Conservation (phyloP, 1,140 invertebrate genomes). For the Branchinecta lindahli region DNA sequence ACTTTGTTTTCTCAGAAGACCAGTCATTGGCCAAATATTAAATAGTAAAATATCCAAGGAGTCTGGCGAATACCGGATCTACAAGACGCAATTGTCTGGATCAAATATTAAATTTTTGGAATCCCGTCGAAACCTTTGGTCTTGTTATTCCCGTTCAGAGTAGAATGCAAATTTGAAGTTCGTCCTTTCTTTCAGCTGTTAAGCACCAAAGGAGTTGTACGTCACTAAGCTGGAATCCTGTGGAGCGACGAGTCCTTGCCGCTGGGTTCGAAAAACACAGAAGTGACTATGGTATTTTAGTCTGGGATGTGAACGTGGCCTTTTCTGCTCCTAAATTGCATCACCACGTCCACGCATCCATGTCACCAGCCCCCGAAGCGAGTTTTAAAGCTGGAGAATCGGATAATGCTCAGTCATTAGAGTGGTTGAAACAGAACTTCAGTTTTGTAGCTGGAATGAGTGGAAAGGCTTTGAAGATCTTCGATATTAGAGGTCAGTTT, state of each 20-base stretch:
- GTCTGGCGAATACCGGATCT: too few relatives aligned
- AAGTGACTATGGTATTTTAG: not conserved
- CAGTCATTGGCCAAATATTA: too few relatives aligned
- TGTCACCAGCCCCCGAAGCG: not conserved
- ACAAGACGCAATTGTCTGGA: too few relatives aligned
- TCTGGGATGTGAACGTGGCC: not conserved
- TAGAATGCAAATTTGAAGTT: not conserved
- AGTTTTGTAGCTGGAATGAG: constrained; percentile 5
- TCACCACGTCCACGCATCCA: not conserved
- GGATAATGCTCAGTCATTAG: not conserved
- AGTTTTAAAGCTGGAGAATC: not conserved
- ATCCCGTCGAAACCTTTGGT: too few relatives aligned
- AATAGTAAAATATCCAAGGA: too few relatives aligned
- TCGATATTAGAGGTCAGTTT: not conserved
- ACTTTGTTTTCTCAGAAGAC: too few relatives aligned
- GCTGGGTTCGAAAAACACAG: not conserved
- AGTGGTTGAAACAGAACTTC: not conserved
- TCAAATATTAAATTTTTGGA: too few relatives aligned
- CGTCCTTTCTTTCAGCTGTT: not conserved
- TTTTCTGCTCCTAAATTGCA: constrained; percentile 3
- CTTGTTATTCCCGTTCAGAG: not conserved
- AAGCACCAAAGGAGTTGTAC: not conserved
- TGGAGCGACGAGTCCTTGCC: not conserved
- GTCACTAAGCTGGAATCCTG: not conserved
- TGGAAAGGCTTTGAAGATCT: not conserved